These are phyloP conservation scores for Ctena decussata DNA, from an alignment of 2,888 invertebrate species.

Conservation along the genomic window DNA sequence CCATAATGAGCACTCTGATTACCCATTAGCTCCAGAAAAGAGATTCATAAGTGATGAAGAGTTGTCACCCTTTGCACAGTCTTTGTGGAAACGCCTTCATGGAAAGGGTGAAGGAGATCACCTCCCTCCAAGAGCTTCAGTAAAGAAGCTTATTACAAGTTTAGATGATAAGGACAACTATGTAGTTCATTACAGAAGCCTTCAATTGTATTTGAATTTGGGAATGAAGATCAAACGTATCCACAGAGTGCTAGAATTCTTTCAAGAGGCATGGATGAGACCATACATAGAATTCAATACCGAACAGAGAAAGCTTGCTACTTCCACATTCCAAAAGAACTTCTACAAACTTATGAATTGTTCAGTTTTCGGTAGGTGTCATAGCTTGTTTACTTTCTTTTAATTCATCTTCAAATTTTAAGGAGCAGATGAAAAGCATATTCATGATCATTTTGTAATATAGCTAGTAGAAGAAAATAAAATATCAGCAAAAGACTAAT, in stretches of 20 bases:
- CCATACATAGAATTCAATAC: slow-evolving; percentile 81
- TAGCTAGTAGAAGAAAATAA: too few relatives aligned
- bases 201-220: slow-evolving; percentile 26
- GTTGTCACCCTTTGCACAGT: not conserved
- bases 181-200: slow-evolving; percentile 22
- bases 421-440: too few relatives aligned
- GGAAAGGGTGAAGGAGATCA: slow-evolving; percentile 15
- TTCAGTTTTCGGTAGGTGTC: slow-evolving; percentile 79
- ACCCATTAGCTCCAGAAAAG: not conserved
- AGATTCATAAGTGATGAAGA: not conserved
- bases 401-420: too few relatives aligned
- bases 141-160: slow-evolving; percentile 11
- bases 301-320: slow-evolving; percentile 18
- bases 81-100: too few relatives aligned
- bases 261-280: slow-evolving; percentile 79
- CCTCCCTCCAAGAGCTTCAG: slow-evolving; percentile 16
- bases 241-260: too few relatives aligned
- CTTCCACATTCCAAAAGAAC: slow-evolving; percentile 71
- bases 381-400: not conserved
- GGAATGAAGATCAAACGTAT: slow-evolving; percentile 74
- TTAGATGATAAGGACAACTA: slow-evolving; percentile 32
- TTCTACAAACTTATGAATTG: slow-evolving; percentile 79
- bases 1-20: not conserved
- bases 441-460: too few relatives aligned
- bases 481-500: too few relatives aligned